Conservation (phyloP, 2,797 vertebrate species). For the Macropus fuliginosus region DNA sequence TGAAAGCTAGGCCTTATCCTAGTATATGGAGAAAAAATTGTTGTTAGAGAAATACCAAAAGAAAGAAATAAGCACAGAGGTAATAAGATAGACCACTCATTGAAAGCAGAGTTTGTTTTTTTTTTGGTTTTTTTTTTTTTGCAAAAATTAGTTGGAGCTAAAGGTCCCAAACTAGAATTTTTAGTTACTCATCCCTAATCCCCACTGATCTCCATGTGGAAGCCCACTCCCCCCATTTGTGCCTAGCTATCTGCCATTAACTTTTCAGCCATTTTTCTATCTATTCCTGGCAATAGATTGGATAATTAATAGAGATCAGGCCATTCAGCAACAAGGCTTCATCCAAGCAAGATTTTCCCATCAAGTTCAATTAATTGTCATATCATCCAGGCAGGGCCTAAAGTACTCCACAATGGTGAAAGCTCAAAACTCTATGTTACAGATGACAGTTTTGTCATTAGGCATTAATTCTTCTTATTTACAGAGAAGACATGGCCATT, state of each 20-base stretch:
- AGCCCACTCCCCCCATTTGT: background rate
- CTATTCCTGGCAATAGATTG: background rate
- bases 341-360: background rate
- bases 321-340: background rate
- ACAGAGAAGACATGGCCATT: background rate
- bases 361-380: background rate
- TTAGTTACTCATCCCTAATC: background rate
- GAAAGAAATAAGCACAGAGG: background rate
- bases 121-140: background rate
- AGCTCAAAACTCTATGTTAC: background rate
- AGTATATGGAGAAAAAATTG: background rate
- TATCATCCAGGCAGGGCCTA: background rate
- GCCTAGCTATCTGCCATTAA: background rate
- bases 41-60: background rate
- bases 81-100: too few species aligned
- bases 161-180: background rate
- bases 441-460: background rate
- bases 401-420: background rate
- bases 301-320: background rate
- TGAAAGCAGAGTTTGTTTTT: background rate
- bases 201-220: background rate
- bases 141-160: background rate
- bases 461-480: background rate
- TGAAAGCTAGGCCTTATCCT: background rate
- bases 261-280: background rate